These are phyloP conservation scores for Linepithema humile DNA, from an alignment of 1,140 invertebrate genomes.

Conservation along the genomic window DNA sequence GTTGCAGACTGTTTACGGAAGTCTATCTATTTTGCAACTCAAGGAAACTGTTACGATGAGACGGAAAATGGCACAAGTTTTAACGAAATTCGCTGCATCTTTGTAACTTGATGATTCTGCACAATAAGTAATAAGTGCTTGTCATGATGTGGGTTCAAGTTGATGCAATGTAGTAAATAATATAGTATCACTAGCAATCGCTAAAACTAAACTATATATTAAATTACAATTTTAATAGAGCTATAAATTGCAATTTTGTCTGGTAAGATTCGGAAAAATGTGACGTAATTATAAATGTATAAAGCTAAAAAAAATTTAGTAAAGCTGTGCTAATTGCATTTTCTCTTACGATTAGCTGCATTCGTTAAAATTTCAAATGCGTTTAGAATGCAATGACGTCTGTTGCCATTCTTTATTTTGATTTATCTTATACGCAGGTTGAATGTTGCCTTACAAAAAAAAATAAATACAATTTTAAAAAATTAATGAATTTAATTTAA, in stretches of 20 bases:
- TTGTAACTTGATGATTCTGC: not conserved
- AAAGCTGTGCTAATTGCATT: not conserved
- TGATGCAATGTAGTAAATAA: not conserved
- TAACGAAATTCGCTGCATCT: not conserved
- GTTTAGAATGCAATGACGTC: not conserved
- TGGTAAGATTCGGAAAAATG: not conserved
- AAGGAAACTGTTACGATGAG: not conserved
- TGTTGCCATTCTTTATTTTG: not conserved
- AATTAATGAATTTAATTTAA: constrained; percentile 1
- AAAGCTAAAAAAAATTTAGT: not conserved
- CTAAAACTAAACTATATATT: not conserved
- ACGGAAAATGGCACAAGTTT: constrained; percentile 7
- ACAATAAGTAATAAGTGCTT: not conserved
- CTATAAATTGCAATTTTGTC: not conserved
- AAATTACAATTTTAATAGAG: not conserved
- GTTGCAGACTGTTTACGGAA: not conserved
- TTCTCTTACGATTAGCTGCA: not conserved
- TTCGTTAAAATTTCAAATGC: not conserved
- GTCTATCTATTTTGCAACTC: not conserved
- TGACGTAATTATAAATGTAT: not conserved
- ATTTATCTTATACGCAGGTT: not conserved
- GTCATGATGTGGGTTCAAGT: not conserved
- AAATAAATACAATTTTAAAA: not conserved
- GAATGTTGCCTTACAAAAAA: not conserved
- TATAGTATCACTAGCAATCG: not conserved